These are phyloP conservation scores for Ophonus ardosiacus DNA, from an alignment of 2,888 invertebrate species.

Conservation along the genomic window DNA sequence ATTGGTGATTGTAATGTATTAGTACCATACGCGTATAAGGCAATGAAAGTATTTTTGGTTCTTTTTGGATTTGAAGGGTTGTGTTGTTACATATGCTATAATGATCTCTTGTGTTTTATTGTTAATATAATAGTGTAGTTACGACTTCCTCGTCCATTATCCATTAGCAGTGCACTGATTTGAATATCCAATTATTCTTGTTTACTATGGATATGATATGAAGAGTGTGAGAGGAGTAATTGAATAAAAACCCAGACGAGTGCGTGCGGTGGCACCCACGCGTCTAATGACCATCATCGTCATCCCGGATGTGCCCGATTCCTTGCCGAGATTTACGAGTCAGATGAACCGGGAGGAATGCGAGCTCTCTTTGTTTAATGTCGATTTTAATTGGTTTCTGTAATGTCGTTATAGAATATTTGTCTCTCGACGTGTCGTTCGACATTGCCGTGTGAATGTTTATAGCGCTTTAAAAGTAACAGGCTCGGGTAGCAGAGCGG, in stretches of 20 bases:
- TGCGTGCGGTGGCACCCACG: slow-evolving; percentile 56
- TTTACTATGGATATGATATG: slow-evolving; percentile 38
- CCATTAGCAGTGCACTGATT: slow-evolving; percentile 49
- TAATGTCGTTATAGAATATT: slow-evolving; percentile 63
- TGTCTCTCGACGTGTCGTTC: slow-evolving; percentile 57
- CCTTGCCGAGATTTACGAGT: slow-evolving; percentile 59
- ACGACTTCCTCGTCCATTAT: slow-evolving; percentile 44
- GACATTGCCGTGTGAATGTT: slow-evolving; percentile 52
- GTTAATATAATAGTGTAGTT: slow-evolving; percentile 26
- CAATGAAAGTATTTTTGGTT: not conserved
- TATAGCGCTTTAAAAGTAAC: slow-evolving; percentile 61
- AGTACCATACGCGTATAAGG: no score
- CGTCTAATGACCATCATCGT: slow-evolving; percentile 49
- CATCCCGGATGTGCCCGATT: slow-evolving; percentile 62
- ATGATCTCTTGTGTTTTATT: slow-evolving; percentile 4
- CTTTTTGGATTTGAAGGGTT: not conserved
- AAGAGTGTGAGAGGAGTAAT: slow-evolving; percentile 27
- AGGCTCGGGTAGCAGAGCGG: slow-evolving; percentile 21
- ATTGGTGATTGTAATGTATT: no score
- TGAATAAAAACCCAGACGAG: slow-evolving; percentile 45
- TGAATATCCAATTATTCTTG: slow-evolving; percentile 49
- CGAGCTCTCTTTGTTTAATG: slow-evolving; percentile 56
- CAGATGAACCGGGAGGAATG: slow-evolving; percentile 37
- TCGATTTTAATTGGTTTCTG: slow-evolving; percentile 63
- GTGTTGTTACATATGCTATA: not conserved